These are phyloP conservation scores for Prorops nasuta DNA, from an alignment of 1,140 invertebrate species.

Conservation along the genomic window DNA sequence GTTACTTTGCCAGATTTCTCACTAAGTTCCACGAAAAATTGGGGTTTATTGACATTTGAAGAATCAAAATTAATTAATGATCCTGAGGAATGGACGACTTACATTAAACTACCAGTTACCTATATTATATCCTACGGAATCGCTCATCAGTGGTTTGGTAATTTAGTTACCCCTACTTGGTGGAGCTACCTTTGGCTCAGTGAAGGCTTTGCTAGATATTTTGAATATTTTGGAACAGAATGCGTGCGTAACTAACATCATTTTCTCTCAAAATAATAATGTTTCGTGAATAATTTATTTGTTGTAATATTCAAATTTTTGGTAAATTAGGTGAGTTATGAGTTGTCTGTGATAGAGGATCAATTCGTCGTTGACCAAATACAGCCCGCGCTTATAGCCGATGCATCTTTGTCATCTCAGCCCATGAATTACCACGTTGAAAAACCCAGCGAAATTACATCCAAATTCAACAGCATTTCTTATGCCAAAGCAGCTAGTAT, in stretches of 20 bases:
- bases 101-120: constrained; percentile 65
- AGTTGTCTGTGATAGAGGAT: constrained; percentile 68
- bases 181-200: constrained; percentile 83
- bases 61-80: constrained; percentile 35
- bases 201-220: constrained; percentile 79
- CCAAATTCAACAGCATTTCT: constrained; percentile 83
- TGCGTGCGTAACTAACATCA: not conserved
- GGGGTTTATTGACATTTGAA: constrained; percentile 58
- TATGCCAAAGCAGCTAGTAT: constrained; percentile 83
- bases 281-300: too few species aligned
- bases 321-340: constrained; percentile 56
- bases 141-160: constrained; percentile 83
- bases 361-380: constrained; percentile 72
- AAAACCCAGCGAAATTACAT: constrained; percentile 72
- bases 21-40: constrained; percentile 73
- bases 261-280: too few species aligned
- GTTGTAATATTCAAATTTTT: too few species aligned
- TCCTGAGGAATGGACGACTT: constrained; percentile 55
- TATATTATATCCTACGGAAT: constrained; percentile 78
- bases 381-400: constrained; percentile 67
- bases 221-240: constrained; percentile 57
- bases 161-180: constrained; percentile 73
- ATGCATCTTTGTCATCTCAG: constrained; percentile 74
- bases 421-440: constrained; percentile 68
- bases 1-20: constrained; percentile 75